phyloP scores from a whole-genome alignment of 37 sponge, comb jelly and placozoan species.

The Geodia barretti region DNA sequence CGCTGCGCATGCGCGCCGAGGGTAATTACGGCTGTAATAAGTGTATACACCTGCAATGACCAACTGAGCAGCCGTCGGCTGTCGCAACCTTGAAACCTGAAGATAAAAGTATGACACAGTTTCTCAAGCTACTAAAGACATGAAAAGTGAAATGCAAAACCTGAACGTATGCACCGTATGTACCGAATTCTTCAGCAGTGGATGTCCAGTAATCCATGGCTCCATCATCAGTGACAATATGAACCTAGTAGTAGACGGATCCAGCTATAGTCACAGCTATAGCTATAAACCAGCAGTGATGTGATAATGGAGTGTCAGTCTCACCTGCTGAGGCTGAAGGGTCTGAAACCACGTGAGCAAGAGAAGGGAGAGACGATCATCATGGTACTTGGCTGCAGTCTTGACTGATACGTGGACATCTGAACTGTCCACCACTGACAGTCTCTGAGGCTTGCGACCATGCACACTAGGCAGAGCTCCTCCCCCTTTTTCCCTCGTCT shows the following conservation, averaged over 20 bases:
- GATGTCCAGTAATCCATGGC: not conserved
- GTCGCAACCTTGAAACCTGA: conserved; percentile 12
- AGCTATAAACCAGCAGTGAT: not conserved
- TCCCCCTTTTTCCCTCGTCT: too few species aligned
- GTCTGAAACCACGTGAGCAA: conserved; percentile 62
- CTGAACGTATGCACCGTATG: not conserved
- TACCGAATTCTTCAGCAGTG: not conserved
- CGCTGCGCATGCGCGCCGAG: too few species aligned
- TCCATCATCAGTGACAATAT: conserved; percentile 31
- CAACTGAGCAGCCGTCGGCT: not conserved
- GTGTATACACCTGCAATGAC: conserved; percentile 16
- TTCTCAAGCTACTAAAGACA: too few species aligned
- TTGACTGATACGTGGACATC: conserved; percentile 28
- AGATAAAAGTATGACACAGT: not conserved
- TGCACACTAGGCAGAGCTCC: too few species aligned
- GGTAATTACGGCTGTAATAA: too few species aligned
- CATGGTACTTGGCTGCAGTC: conserved; percentile 32
- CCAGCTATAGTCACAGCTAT: not conserved
- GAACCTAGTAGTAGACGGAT: not conserved
- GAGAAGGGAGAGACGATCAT: conserved; percentile 15
- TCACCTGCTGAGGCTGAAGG: conserved; percentile 33
- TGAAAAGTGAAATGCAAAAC: too few species aligned
- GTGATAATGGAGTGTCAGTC: not conserved
- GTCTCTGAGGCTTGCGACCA: not conserved
- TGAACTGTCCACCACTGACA: not conserved